phyloP scores from a whole-genome alignment of 2,888 invertebrate species.

The Ctenicera cuprea region DNA sequence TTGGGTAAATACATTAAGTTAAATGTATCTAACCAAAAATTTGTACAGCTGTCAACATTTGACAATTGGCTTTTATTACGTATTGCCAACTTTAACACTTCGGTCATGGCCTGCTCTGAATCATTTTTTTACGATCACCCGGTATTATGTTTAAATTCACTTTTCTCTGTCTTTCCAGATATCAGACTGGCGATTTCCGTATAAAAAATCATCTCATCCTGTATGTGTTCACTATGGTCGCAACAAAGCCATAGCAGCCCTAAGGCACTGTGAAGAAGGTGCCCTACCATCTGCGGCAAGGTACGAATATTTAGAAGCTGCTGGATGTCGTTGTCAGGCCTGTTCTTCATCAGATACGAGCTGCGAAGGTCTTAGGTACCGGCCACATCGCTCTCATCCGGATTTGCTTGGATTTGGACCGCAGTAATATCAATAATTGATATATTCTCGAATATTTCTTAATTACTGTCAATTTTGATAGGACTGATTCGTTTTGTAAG shows the following conservation, averaged over 20 bases:
- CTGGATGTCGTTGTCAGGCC: constrained; percentile 83
- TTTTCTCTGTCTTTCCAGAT: constrained; percentile 74
- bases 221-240: constrained; percentile 88
- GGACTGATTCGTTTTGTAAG: constrained; percentile 10
- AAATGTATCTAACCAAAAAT: no score
- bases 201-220: constrained; percentile 89
- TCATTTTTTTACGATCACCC: no score
- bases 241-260: constrained; percentile 78
- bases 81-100: no score
- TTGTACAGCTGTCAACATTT: no score
- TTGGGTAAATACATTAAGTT: no score
- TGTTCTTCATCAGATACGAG: constrained; percentile 83
- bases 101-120: no score
- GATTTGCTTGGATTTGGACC: constrained; percentile 64
- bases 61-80: no score
- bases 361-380: constrained; percentile 79
- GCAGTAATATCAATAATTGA: constrained; percentile 16
- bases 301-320: constrained; percentile 87
- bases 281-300: constrained; percentile 81
- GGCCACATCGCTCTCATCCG: constrained; percentile 71
- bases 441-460: background rate
- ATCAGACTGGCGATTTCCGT: constrained; percentile 92
- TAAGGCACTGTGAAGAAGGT: constrained; percentile 85
- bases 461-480: constrained; percentile 22
- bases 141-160: no score